phyloP scores from a whole-genome alignment of 2,888 invertebrate species.

The Ethmia dodecea region DNA sequence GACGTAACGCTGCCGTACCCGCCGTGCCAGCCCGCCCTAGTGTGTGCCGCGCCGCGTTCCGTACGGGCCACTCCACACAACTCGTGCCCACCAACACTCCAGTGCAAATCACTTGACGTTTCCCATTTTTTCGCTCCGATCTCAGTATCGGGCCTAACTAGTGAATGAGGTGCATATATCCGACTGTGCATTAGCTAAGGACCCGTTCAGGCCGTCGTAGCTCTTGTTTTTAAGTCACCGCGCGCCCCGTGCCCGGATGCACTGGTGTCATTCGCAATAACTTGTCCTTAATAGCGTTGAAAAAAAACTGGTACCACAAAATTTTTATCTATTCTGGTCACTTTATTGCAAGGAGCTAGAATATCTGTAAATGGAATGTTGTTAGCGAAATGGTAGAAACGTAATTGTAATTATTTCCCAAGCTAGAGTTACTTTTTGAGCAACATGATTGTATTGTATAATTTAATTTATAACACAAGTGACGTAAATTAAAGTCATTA shows the following conservation, averaged over 20 bases:
- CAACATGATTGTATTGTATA: no score
- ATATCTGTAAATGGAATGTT: no score
- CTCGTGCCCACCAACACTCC: constrained; percentile 56
- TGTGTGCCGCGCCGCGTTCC: constrained; percentile 72
- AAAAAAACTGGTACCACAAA: constrained; percentile 41
- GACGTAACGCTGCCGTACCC: constrained; percentile 72
- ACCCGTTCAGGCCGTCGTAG: constrained; percentile 20
- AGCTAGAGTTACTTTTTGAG: no score
- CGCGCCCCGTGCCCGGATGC: constrained; percentile 60
- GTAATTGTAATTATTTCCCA: no score
- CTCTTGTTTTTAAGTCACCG: constrained; percentile 42
- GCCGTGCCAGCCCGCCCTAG: constrained; percentile 59
- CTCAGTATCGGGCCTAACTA: constrained; percentile 50
- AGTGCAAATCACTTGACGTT: constrained; percentile 72
- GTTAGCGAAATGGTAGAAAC: no score
- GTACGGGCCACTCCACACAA: constrained; percentile 52
- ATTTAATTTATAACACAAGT: no score
- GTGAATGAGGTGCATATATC: constrained; percentile 61
- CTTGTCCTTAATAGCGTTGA: constrained; percentile 50
- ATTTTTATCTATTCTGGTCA: constrained; percentile 26
- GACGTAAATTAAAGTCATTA: no score
- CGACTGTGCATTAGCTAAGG: constrained; percentile 45
- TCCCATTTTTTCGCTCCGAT: constrained; percentile 49
- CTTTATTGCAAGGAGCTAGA: no score
- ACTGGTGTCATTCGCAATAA: constrained; percentile 64